Percentiles rank a stretch among this genome's conserved stretches.
Evolutionary conservation across 1,140 invertebrate species (phyloP).

Genomic region (Drosophila pseudoananassae): DNA sequence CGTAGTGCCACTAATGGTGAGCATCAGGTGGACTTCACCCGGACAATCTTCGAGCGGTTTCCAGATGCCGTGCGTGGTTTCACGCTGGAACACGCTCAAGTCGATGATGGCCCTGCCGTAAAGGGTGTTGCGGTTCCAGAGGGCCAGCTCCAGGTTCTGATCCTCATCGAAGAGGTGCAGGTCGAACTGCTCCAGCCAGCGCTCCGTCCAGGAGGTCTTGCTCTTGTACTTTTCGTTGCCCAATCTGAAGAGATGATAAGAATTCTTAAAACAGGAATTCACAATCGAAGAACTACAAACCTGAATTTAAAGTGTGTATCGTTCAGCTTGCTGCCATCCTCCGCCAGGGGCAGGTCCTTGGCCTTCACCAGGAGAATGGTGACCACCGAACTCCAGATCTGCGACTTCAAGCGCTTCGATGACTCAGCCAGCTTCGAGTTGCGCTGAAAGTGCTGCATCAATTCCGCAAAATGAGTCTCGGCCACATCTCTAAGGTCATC

Average conservation of each 20-base stretch:
- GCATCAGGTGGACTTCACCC: conserved; percentile 93
- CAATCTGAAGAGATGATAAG: conserved; percentile 87
- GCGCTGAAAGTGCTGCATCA: conserved; percentile 90
- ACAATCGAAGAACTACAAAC: conserved; percentile 65
- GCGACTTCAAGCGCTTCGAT: conserved; percentile 92
- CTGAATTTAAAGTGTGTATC: conserved; percentile 99
- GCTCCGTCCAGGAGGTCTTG: conserved; percentile 94
- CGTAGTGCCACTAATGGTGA: conserved; percentile 97
- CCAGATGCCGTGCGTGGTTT: conserved; percentile 96
- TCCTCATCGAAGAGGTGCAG: conserved; percentile 95
- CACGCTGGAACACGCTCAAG: conserved; percentile 92
- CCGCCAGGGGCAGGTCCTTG: conserved; percentile 94
- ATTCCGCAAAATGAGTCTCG: conserved; percentile 37
- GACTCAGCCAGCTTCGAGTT: conserved; percentile 91
- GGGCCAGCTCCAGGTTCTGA: conserved; percentile 72
- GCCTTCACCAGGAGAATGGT: conserved; percentile 98
- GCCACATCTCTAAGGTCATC: conserved; percentile 64
- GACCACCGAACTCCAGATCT: conserved; percentile 97
- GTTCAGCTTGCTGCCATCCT: conserved; percentile 93
- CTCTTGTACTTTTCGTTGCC: conserved; percentile 99
- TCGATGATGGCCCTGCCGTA: conserved; percentile 92
- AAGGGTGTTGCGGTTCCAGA: conserved; percentile 79
- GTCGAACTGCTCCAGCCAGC: conserved; percentile 99
- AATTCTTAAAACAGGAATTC: background rate
- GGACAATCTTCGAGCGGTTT: conserved; percentile 94